Percentiles rank a stretch among this genome's conserved stretches.
Conservation (phyloP, 2,797 vertebrate species). For the Argyrosomus regius region DNA sequence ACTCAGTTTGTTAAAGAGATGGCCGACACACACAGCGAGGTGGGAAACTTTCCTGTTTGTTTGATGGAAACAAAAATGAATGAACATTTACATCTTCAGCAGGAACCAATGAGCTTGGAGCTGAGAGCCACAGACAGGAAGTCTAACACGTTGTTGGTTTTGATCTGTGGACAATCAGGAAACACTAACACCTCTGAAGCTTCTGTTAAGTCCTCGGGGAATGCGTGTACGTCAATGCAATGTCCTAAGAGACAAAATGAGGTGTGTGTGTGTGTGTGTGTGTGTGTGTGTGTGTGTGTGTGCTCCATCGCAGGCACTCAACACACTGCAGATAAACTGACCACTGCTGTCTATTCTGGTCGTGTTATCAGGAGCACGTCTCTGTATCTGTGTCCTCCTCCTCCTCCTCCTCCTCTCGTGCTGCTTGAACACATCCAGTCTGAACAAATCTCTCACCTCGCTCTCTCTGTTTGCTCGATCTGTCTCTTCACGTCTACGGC, state of each 20-base stretch:
- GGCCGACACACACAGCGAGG: conserved; percentile 85
- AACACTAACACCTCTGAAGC: not conserved
- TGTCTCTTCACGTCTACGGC: not conserved
- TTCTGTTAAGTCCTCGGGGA: not conserved
- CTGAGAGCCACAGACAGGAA: not conserved
- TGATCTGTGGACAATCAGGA: not conserved
- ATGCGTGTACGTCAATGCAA: fast-evolving
- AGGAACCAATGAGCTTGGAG: too few species aligned
- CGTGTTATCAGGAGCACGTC: conserved; percentile 58
- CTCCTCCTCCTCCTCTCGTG: too few species aligned
- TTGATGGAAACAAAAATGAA: too few species aligned
- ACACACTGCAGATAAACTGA: conserved; percentile 46
- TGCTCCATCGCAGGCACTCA: conserved; percentile 1
- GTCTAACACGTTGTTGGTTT: not conserved
- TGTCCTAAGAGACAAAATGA: not conserved
- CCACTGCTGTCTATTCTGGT: conserved; percentile 62
- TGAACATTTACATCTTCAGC: too few species aligned
- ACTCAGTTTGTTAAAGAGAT: conserved; percentile 76
- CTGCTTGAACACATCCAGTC: too few species aligned
- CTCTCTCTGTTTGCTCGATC: not conserved
- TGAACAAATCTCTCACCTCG: not conserved
- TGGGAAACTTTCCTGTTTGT: conserved; percentile 18
- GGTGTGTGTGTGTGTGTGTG: conserved; percentile 3
- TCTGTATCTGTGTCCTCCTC: too few species aligned
- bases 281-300: conserved; percentile 5